Percentiles rank a stretch among this genome's conserved stretches.
Conservation (phyloP, 2,888 invertebrate species). For the Lagria hirta region DNA sequence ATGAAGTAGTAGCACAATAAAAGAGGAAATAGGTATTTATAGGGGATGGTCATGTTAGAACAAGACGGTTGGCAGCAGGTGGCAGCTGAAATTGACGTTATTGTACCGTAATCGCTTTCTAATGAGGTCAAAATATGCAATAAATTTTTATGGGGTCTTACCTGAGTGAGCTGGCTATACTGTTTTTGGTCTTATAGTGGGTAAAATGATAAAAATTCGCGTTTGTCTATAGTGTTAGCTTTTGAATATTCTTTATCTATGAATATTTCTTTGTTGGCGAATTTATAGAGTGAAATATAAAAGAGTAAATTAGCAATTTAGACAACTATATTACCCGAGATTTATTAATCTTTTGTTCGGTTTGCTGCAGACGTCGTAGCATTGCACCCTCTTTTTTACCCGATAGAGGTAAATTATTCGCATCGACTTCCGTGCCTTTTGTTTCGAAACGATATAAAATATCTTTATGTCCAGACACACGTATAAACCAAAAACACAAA, state of each 20-base stretch:
- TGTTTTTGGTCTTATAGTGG: no score
- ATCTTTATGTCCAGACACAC: slow-evolving; percentile 23
- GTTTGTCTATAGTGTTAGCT: no score
- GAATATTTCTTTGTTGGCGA: slow-evolving; percentile 20
- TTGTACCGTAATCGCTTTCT: no score
- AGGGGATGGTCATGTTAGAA: no score
- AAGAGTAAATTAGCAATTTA: slow-evolving; percentile 37
- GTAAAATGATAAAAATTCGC: no score
- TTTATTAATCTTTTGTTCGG: slow-evolving; percentile 35
- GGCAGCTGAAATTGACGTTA: no score
- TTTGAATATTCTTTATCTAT: slow-evolving; percentile 7
- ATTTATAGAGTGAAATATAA: slow-evolving; percentile 35
- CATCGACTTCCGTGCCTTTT: slow-evolving; percentile 32
- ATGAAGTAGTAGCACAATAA: no score
- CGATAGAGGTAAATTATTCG: slow-evolving; percentile 36
- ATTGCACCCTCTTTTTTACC: slow-evolving; percentile 28
- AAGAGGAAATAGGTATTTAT: no score
- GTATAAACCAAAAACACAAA: slow-evolving; percentile 6
- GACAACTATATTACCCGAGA: slow-evolving; percentile 36
- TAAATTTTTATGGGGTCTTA: no score
- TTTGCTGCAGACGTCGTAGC: slow-evolving; percentile 29
- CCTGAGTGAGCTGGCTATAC: no score
- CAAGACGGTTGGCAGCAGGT: no score
- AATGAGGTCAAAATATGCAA: no score
- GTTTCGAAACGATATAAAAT: slow-evolving; percentile 27